Evolutionary conservation across 1,140 invertebrate species (phyloP).

Genomic region (Leptoteleia sp.): DNA sequence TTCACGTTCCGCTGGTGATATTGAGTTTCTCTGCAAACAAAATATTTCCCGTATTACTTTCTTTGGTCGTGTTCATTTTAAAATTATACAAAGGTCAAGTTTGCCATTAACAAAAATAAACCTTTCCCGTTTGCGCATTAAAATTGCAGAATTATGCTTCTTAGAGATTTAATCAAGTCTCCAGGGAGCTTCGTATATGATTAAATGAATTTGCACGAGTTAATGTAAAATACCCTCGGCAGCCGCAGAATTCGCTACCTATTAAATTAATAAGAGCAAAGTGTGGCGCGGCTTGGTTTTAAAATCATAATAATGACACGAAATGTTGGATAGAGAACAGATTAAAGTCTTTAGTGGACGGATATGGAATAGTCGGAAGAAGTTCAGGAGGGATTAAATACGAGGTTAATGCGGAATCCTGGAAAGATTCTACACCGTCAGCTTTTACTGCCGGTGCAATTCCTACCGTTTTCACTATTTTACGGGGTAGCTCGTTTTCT

Average conservation of each 20-base stretch:
- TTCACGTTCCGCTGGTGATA: constrained; percentile 94
- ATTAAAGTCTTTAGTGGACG: constrained; percentile 64
- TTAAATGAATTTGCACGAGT: constrained; percentile 14
- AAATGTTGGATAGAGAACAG: constrained; percentile 54
- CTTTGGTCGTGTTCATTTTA: too few species aligned
- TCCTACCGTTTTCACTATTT: constrained; percentile 64
- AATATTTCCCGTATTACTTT: too few species aligned
- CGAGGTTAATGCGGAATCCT: constrained; percentile 62
- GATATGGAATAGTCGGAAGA: constrained; percentile 50
- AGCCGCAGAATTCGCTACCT: constrained; percentile 20
- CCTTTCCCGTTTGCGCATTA: too few species aligned
- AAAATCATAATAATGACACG: constrained; percentile 63
- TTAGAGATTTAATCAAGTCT: constrained; percentile 9
- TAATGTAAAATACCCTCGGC: constrained; percentile 6
- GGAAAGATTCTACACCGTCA: constrained; percentile 67
- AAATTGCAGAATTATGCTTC: neutral
- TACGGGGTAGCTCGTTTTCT: constrained; percentile 62
- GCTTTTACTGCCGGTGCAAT: constrained; percentile 68
- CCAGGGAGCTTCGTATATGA: neutral
- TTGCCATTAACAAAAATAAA: too few species aligned
- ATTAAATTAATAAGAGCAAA: constrained; percentile 57
- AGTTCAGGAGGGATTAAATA: constrained; percentile 62
- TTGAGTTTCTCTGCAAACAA: constrained; percentile 90
- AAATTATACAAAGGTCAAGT: too few species aligned
- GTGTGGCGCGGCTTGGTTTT: constrained; percentile 27